Evolutionary conservation across 2,113 vertebrate species (phyloP).

Genomic region (Centropristis striata): DNA sequence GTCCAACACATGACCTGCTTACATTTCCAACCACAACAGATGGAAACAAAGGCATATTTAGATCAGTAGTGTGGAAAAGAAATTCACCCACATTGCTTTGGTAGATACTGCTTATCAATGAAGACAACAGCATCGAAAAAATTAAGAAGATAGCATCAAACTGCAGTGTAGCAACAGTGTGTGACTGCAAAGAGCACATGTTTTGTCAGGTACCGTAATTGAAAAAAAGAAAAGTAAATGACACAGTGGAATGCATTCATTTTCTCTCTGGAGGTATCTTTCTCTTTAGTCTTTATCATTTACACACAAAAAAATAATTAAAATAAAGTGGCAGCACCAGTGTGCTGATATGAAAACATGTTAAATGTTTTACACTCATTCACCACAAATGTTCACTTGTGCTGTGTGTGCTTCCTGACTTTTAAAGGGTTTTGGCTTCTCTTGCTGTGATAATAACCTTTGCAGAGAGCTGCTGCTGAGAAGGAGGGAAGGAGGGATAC

Average conservation of each 20-base stretch:
- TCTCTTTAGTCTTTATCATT: conserved; percentile 17
- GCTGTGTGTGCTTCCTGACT: conserved; percentile 8
- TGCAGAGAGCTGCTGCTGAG: conserved; percentile 36
- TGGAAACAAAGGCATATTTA: conserved; percentile 32
- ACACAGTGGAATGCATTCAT: neutral
- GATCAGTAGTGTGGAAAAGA: conserved; percentile 13
- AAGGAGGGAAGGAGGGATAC: conserved; percentile 16
- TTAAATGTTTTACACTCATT: neutral
- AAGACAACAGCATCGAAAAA: neutral
- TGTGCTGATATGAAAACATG: neutral
- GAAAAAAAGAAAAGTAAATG: conserved; percentile 17
- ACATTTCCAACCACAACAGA: neutral
- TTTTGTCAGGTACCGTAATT: conserved; percentile 14
- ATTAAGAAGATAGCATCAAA: conserved; percentile 19
- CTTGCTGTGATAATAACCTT: conserved; percentile 53
- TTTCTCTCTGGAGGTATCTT: neutral
- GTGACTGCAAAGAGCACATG: conserved; percentile 7
- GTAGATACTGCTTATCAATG: conserved; percentile 27
- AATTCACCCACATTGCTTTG: neutral
- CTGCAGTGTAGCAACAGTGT: neutral
- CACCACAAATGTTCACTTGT: neutral
- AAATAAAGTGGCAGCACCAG: too few species aligned
- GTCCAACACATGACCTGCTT: conserved; percentile 5
- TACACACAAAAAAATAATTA: neutral
- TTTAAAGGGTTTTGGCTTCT: conserved; percentile 21